Percentiles rank a stretch among this genome's conserved stretches.
Evolutionary conservation across 2,797 vertebrate species (phyloP).

Genomic region (Cichlasoma orientale): DNA sequence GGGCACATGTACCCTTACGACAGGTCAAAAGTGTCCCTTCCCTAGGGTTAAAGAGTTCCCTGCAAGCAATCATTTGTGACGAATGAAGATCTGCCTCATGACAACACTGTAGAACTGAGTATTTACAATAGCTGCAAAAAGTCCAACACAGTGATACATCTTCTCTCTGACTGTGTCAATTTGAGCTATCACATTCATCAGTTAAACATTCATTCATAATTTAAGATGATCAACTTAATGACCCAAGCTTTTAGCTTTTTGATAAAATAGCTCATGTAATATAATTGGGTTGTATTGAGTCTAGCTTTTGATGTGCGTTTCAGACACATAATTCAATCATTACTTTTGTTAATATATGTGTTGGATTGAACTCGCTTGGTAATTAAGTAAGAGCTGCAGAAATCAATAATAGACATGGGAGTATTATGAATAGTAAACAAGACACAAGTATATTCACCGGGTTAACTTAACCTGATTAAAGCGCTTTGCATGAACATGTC

Average conservation of each 20-base stretch:
- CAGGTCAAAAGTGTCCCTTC: neutral
- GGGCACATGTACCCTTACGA: neutral
- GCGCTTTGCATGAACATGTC: neutral
- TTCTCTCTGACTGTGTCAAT: too few species aligned
- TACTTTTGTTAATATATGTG: neutral
- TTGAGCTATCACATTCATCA: too few species aligned
- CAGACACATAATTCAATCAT: neutral
- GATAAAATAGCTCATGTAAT: neutral
- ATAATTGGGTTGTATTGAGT: neutral
- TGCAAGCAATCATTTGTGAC: neutral
- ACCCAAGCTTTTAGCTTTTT: neutral
- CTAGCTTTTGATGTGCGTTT: too few species aligned
- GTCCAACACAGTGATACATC: too few species aligned
- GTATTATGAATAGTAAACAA: neutral
- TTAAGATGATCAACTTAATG: neutral
- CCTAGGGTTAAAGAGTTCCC: neutral
- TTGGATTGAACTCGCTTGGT: neutral
- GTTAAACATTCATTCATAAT: neutral
- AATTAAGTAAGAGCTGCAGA: neutral
- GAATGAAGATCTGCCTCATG: too few species aligned
- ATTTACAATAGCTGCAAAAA: too few species aligned
- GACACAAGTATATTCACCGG: neutral
- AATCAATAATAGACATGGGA: neutral
- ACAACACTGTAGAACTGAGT: too few species aligned
- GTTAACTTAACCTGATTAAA: neutral